Evolutionary conservation across 2,888 invertebrate species (phyloP).

Genomic region (Limnephilus auricula): DNA sequence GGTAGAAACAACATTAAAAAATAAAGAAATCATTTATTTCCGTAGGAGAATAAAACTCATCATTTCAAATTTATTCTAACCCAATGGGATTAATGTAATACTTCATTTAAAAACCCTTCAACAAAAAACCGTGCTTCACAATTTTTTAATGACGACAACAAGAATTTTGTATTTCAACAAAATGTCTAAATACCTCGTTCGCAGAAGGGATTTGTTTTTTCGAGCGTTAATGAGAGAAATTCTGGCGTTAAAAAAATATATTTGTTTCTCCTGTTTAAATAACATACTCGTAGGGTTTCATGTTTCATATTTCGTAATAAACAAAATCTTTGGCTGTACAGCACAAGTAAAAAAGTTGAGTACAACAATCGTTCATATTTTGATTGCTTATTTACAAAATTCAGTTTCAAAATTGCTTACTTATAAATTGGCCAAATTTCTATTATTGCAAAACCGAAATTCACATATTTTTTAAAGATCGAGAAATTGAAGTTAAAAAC

Average conservation of each 20-base stretch:
- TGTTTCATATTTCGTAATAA: neutral
- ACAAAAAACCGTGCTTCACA: neutral
- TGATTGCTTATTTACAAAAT: neutral
- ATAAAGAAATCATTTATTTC: neutral
- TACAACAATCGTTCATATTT: neutral
- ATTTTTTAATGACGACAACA: neutral
- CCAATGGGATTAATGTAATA: neutral
- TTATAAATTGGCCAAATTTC: too few species aligned
- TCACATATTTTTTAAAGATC: neutral
- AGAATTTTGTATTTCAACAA: neutral
- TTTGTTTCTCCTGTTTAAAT: neutral
- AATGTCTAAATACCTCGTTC: neutral
- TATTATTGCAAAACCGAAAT: too few species aligned
- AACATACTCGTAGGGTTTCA: neutral
- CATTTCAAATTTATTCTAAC: neutral
- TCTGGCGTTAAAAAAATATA: neutral
- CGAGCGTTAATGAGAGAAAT: conserved; percentile 2
- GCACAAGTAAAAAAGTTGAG: neutral
- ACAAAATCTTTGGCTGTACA: neutral
- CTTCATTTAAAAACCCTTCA: neutral
- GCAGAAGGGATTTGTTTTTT: neutral
- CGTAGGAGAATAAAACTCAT: neutral
- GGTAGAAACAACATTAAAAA: too few species aligned
- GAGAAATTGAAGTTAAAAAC: too few species aligned
- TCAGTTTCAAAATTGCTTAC: neutral